Base-by-base conservation (phyloP, 2,113 vertebrate genomes). In the Eudyptes chrysolophus region DNA sequence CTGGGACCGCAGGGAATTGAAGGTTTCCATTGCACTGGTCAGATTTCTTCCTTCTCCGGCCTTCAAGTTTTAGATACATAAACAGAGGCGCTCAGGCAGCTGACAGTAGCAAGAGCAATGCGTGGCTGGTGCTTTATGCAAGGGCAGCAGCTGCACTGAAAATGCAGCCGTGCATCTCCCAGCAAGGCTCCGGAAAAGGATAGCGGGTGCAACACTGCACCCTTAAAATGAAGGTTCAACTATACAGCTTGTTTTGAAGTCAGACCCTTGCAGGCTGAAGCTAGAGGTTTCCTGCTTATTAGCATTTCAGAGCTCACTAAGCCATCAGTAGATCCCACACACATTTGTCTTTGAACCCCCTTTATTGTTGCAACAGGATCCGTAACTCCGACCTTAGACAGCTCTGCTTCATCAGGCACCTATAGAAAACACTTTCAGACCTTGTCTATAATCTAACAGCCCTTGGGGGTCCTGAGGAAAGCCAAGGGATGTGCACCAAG, bases 1-100 rank as follows among this genome's bases (percentile, higher is more conserved):
- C 38, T 30, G 84, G 92, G 96, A 97, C 65, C 1, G 16, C 13
- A 12, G 88, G 92, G 95, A 96, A 97, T 92, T 85, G 91, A 87
- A 96, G 94, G 92, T 97, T 97, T 97, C 97, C 97, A 97, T 96
- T 95, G 95, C 97, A 95, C 93, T 85, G 92, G 96, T 94, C 95
- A 94, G 78, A 61, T 97, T 96, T 97, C 96, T 94, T 92, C 87
- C 91, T 88, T 96, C 81, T 91, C 66, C 92, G 83, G 91, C 93
- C 96, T 87, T 97, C 72, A 84, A 55, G 86, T 44, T 90, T 90
- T 52, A 84, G 88, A 24, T 40, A 75, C 66, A 90, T n/a, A 94
- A 96, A 96, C 85, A 91, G 76, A 90, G 81, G 60, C 17, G 1
- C 44, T 84, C 13, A 0, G 80, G 93, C 95, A 97, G 96, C 80